Evolutionary conservation across 2,888 invertebrate species (phyloP).

Genomic region (Prosapia bicincta): DNA sequence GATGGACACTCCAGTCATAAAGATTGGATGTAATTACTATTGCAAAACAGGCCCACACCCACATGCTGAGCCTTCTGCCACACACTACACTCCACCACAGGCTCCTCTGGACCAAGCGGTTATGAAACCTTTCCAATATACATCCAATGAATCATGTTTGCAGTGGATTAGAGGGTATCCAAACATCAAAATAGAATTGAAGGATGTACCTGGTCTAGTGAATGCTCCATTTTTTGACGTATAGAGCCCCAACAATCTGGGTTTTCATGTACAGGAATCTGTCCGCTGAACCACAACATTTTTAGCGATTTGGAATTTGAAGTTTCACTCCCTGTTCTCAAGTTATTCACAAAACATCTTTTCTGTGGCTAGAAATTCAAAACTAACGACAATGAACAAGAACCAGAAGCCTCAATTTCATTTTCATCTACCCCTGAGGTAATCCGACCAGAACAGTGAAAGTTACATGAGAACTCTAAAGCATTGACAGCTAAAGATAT

Average conservation of each 20-base stretch:
- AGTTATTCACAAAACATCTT: too few relatives aligned
- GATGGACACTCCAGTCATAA: slow-evolving; percentile 39
- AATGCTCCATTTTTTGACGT: slow-evolving; percentile 32
- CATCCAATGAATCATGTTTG: slow-evolving; percentile 1
- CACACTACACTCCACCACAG: slow-evolving; percentile 38
- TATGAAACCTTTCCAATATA: slow-evolving; percentile 15
- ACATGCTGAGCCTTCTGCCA: slow-evolving; percentile 38
- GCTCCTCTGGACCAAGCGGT: slow-evolving; percentile 8
- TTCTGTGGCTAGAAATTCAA: too few relatives aligned
- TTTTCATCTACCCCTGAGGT: too few relatives aligned
- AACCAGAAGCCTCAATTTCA: too few relatives aligned
- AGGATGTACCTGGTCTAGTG: slow-evolving; percentile 35
- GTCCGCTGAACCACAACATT: too few relatives aligned
- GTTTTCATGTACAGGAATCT: too few relatives aligned
- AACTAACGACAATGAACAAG: too few relatives aligned
- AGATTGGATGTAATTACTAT: slow-evolving; percentile 36
- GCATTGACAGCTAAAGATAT: too few relatives aligned
- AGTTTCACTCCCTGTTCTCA: too few relatives aligned
- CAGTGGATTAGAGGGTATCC: slow-evolving; percentile 13
- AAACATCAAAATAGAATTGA: not conserved
- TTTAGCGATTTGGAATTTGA: too few relatives aligned
- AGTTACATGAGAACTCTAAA: too few relatives aligned
- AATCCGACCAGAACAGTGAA: too few relatives aligned
- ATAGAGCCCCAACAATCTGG: slow-evolving; percentile 27
- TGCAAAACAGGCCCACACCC: slow-evolving; percentile 34